A percentile compares a stretch with the other conserved stretches of the same genome.
phyloP scores from a whole-genome alignment of 2,113 vertebrate species.

The Bos taurus region ARS-UCD2.0 NC_037355.1:8192001-8192500 shows the following conservation, averaged over 20 bases:
- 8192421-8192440: accelerated
- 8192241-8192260: slow-evolving; percentile 91
- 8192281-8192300: slow-evolving; percentile 97
- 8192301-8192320: slow-evolving; percentile 88
- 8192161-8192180: background rate
- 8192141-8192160: background rate
- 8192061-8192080: background rate
- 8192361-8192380: background rate
- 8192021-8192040: background rate
- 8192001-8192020: background rate
- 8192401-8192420: background rate
- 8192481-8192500: background rate
- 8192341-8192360: background rate
- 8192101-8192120: background rate
- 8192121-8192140: background rate
- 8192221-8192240: slow-evolving; percentile 84
- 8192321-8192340: slow-evolving; percentile 84
- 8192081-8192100: background rate
- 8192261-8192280: slow-evolving; percentile 95
- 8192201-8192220: slow-evolving; percentile 97
- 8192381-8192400: background rate
- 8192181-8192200: slow-evolving; percentile 84
- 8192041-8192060: background rate
- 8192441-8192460: background rate
- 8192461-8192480: background rate